Evolutionary conservation across 2,113 vertebrate genomes (phyloP).

Genomic region (Stigmatopora argus): DNA sequence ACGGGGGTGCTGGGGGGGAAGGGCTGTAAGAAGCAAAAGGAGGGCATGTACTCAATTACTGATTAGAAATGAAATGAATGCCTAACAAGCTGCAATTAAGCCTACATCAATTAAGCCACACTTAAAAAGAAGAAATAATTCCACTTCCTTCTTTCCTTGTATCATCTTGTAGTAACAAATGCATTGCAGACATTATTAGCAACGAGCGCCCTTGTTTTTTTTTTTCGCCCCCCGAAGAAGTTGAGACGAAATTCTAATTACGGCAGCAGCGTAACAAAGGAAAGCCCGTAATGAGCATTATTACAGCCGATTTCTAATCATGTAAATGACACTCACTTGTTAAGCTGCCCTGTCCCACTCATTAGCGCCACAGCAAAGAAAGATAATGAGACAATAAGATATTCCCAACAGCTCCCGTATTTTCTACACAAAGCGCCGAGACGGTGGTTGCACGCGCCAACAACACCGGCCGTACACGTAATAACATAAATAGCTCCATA

Average conservation of each 20-base stretch:
- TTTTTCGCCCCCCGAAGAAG: slow-evolving; percentile 29
- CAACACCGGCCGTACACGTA: slow-evolving; percentile 12
- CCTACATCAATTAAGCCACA: slow-evolving; percentile 54
- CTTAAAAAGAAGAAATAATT: slow-evolving; percentile 55
- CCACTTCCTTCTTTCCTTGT: slow-evolving; percentile 43
- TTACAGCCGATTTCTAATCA: slow-evolving; percentile 65
- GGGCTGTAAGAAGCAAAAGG: background rate
- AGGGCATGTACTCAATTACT: slow-evolving; percentile 35
- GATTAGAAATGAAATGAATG: slow-evolving; percentile 48
- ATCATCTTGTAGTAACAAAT: slow-evolving; percentile 67
- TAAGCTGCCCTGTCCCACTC: slow-evolving; percentile 62
- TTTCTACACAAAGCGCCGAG: slow-evolving; percentile 41
- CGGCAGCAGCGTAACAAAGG: slow-evolving; percentile 50
- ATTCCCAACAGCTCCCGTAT: slow-evolving; percentile 59
- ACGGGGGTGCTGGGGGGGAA: slow-evolving; percentile 9
- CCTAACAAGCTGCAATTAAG: slow-evolving; percentile 58
- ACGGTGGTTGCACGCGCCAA: slow-evolving; percentile 11
- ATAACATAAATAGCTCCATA: background rate
- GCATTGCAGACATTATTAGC: slow-evolving; percentile 69
- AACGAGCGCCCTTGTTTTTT: slow-evolving; percentile 46
- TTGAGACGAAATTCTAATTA: slow-evolving; percentile 62
- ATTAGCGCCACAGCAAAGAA: slow-evolving; percentile 67
- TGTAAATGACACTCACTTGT: slow-evolving; percentile 60
- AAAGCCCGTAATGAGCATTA: slow-evolving; percentile 67
- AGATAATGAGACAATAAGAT: slow-evolving; percentile 67